Conservation (phyloP, 2,888 invertebrate species). For the Limnephilus marmoratus region DNA sequence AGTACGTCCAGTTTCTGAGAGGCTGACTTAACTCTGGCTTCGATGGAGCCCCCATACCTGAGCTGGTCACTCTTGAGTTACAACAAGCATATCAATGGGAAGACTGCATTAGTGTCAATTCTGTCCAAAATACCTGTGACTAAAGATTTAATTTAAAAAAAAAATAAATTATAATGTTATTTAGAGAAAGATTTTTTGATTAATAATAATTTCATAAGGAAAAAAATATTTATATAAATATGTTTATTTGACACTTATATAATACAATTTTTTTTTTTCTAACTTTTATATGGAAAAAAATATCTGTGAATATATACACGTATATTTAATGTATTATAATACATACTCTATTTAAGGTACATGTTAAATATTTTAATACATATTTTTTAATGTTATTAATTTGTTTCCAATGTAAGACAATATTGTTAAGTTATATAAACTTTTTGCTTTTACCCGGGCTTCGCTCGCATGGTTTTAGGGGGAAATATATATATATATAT, state of each 20-base stretch:
- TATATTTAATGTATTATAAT: neutral
- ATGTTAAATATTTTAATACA: constrained; percentile 40
- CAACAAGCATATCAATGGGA: too few relatives aligned
- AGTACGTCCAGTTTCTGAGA: too few relatives aligned
- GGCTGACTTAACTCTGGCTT: too few relatives aligned
- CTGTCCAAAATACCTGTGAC: too few relatives aligned
- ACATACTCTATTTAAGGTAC: constrained; percentile 51
- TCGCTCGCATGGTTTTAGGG: too few relatives aligned
- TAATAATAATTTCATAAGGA: neutral
- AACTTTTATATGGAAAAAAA: constrained; percentile 19
- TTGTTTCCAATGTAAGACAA: constrained; percentile 5
- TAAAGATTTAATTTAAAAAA: neutral
- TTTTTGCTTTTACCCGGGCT: too few relatives aligned
- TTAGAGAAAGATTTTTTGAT: neutral
- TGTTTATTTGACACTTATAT: neutral
- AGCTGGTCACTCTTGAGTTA: too few relatives aligned
- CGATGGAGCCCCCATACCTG: too few relatives aligned
- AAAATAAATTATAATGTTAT: neutral
- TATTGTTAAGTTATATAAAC: neutral
- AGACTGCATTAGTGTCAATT: too few relatives aligned
- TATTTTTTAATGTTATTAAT: neutral
- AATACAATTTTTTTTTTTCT: neutral
- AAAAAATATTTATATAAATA: neutral
- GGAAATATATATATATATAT: too few relatives aligned
- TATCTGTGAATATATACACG: constrained; percentile 21